These are phyloP conservation scores for Orbicella faveolata DNA, from an alignment of 64 coral and sea anemone species.

Conservation along the genomic window DNA sequence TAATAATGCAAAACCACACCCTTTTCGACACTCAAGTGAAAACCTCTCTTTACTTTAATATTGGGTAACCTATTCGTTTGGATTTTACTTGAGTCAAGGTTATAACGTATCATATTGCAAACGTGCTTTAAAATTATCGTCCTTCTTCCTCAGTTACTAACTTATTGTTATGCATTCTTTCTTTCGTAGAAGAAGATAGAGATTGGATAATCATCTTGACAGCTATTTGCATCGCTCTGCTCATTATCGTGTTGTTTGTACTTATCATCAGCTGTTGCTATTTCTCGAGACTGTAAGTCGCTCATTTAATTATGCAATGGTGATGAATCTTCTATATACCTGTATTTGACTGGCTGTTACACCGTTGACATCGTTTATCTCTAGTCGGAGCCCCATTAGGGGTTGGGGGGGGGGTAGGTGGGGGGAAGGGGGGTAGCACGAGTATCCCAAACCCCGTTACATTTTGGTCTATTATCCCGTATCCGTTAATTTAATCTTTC, in stretches of 20 bases:
- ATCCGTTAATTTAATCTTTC: too few species aligned
- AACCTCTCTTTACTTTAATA: too few species aligned
- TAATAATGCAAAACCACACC: too few species aligned
- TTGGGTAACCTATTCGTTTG: too few species aligned
- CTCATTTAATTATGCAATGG: background rate
- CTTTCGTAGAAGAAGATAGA: background rate
- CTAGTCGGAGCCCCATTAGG: too few species aligned
- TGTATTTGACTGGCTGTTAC: too few species aligned
- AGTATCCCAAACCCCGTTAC: too few species aligned
- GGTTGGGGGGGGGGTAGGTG: too few species aligned
- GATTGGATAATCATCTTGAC: background rate
- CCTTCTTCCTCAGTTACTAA: background rate
- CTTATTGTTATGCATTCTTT: background rate
- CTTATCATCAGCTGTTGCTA: background rate
- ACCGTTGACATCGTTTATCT: too few species aligned
- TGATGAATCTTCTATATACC: background rate
- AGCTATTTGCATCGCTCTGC: background rate
- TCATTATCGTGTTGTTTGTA: background rate
- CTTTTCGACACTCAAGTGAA: too few species aligned
- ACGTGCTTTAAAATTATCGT: background rate
- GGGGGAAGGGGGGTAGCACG: too few species aligned
- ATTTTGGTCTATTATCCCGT: too few species aligned
- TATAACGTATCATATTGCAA: background rate
- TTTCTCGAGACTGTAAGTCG: background rate
- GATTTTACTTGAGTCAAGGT: background rate